Conservation (phyloP, 1,140 invertebrate genomes). For the Whitmania pigra region DNA sequence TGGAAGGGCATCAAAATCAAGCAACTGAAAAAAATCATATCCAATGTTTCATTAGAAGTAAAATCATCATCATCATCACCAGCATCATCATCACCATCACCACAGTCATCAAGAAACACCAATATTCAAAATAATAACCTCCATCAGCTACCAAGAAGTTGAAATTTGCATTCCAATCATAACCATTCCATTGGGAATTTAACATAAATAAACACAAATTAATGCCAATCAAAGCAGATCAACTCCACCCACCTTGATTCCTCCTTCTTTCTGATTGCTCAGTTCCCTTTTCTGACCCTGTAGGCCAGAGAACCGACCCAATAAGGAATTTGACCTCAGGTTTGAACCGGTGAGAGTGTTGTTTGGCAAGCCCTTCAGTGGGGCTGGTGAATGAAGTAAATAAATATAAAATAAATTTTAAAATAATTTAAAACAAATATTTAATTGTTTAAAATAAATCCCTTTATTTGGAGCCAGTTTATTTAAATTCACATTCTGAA, state of each 20-base stretch:
- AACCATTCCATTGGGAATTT: too few species aligned
- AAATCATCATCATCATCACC: too few species aligned
- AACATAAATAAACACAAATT: neutral
- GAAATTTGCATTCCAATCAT: too few species aligned
- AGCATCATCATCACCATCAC: too few species aligned
- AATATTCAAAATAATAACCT: too few species aligned
- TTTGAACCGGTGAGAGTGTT: conserved; percentile 46
- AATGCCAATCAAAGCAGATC: neutral
- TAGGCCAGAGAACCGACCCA: conserved; percentile 35
- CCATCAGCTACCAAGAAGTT: too few species aligned
- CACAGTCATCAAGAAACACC: neutral
- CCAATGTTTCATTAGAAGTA: too few species aligned
- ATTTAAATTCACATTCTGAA: too few species aligned
- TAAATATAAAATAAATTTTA: too few species aligned
- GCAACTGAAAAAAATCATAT: conserved; percentile 49
- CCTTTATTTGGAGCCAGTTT: too few species aligned
- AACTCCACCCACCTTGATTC: conserved; percentile 45
- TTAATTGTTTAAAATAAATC: too few species aligned
- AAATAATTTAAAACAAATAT: too few species aligned
- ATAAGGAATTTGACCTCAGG: conserved; percentile 35
- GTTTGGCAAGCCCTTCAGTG: conserved; percentile 75
- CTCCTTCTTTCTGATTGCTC: conserved; percentile 52
- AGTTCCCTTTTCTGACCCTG: conserved; percentile 37
- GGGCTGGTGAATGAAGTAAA: conserved; percentile 49
- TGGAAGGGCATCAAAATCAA: conserved; percentile 86